Percentiles rank a stretch among this genome's conserved stretches.
These are phyloP conservation scores for Myodes glareolus DNA, from an alignment of 2,113 vertebrate species.

Conservation along the genomic window DNA sequence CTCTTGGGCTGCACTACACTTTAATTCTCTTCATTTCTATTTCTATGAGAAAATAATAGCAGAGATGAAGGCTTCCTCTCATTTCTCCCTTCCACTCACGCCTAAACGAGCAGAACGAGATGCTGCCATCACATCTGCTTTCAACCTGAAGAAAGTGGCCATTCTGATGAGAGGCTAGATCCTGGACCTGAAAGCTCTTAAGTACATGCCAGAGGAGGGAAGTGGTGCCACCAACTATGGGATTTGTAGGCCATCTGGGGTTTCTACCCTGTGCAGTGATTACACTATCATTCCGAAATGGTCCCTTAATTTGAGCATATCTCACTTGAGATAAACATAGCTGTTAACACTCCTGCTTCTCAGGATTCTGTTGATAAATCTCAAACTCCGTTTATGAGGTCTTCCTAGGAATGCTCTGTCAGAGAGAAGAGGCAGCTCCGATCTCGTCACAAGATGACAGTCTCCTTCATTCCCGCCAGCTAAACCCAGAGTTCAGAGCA, in stretches of 20 bases:
- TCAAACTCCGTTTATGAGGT: not conserved
- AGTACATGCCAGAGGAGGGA: not conserved
- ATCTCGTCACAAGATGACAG: not conserved
- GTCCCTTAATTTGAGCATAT: not conserved
- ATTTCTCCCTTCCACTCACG: not conserved
- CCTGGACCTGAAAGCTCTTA: not conserved
- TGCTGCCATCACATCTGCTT: not conserved
- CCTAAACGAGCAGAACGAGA: not conserved
- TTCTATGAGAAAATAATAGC: not conserved
- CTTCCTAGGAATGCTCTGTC: not conserved
- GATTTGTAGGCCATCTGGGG: not conserved
- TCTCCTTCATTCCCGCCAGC: not conserved
- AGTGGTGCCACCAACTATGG: not conserved
- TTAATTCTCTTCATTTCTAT: not conserved
- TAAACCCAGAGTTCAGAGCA: not conserved
- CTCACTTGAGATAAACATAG: not conserved
- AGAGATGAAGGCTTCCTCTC: not conserved
- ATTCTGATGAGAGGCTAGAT: not conserved
- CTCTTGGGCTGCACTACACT: not conserved
- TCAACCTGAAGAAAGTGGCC: not conserved
- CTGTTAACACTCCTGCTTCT: not conserved
- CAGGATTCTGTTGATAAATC: not conserved
- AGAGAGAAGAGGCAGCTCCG: not conserved
- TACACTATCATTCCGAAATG: not conserved
- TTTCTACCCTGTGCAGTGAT: not conserved